phyloP scores from a whole-genome alignment of 1,140 invertebrate genomes.

The Anoplolepis gracilipes region DNA sequence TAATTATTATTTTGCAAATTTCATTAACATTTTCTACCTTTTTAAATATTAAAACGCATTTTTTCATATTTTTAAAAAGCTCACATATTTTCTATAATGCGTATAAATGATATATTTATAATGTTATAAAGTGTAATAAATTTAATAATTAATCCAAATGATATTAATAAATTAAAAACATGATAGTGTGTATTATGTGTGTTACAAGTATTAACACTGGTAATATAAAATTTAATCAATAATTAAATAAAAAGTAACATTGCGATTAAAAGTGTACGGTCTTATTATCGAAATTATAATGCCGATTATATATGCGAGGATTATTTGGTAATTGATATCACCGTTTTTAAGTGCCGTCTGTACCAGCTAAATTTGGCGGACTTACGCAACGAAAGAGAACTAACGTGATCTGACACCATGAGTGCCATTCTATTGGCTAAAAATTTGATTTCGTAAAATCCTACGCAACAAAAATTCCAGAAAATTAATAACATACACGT shows the following conservation, averaged over 20 bases:
- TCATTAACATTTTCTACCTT: background rate
- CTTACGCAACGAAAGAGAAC: conserved; percentile 74
- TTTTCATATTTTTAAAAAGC: background rate
- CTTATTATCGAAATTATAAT: conserved; percentile 40
- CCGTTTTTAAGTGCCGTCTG: conserved; percentile 81
- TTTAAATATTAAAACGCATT: background rate
- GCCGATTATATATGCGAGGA: conserved; percentile 50
- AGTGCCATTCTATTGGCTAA: conserved; percentile 46
- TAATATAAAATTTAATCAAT: background rate
- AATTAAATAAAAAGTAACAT: conserved; percentile 14
- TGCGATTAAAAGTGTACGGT: background rate
- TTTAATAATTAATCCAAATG: background rate
- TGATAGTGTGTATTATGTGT: too few relatives aligned
- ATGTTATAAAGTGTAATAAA: background rate
- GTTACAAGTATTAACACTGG: background rate
- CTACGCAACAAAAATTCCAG: background rate
- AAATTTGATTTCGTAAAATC: conserved; percentile 49
- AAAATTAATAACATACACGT: background rate
- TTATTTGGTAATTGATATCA: conserved; percentile 84
- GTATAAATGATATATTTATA: background rate
- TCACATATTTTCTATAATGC: background rate
- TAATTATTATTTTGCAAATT: background rate
- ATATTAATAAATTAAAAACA: background rate
- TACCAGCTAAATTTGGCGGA: conserved; percentile 83
- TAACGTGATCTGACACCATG: conserved; percentile 70